These are phyloP conservation scores for Notothenia rossii DNA, from an alignment of 2,113 vertebrate species.

Conservation along the genomic window DNA sequence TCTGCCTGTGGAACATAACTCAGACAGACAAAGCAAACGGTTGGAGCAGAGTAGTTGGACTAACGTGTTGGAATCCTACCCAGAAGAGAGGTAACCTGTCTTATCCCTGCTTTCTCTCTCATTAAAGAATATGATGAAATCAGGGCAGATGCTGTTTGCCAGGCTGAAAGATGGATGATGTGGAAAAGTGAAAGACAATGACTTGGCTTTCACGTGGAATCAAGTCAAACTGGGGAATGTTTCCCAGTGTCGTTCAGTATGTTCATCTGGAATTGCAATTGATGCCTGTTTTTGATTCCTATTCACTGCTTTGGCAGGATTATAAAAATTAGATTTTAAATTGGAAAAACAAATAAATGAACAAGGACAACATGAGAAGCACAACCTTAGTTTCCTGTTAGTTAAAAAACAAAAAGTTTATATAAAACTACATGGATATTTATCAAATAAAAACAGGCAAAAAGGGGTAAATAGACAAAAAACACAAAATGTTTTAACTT, in stretches of 20 bases:
- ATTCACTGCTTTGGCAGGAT: conserved; percentile 5
- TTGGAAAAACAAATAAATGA: background rate
- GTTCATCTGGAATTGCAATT: conserved; percentile 7
- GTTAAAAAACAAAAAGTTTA: background rate
- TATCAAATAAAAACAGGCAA: background rate
- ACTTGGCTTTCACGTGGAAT: conserved; percentile 16
- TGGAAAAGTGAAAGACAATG: conserved; percentile 10
- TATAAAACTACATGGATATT: background rate
- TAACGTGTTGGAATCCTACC: conserved; percentile 50
- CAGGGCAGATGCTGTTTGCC: conserved; percentile 15
- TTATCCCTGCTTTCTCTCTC: conserved; percentile 17
- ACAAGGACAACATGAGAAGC: background rate
- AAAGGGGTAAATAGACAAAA: background rate
- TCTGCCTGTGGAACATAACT: conserved; percentile 22
- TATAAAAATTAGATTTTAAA: background rate
- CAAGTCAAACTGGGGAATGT: conserved; percentile 18
- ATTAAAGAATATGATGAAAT: conserved; percentile 7
- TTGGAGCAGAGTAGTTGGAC: conserved; percentile 37
- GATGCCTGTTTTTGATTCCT: conserved; percentile 21
- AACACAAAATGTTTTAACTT: background rate
- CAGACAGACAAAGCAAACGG: conserved; percentile 32
- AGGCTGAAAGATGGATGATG: conserved; percentile 53
- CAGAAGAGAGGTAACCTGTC: conserved; percentile 58
- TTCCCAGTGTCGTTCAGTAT: conserved; percentile 18
- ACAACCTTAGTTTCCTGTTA: background rate